Base-by-base conservation (phyloP, 2,113 vertebrate genomes). In the Grallaria varia region DNA sequence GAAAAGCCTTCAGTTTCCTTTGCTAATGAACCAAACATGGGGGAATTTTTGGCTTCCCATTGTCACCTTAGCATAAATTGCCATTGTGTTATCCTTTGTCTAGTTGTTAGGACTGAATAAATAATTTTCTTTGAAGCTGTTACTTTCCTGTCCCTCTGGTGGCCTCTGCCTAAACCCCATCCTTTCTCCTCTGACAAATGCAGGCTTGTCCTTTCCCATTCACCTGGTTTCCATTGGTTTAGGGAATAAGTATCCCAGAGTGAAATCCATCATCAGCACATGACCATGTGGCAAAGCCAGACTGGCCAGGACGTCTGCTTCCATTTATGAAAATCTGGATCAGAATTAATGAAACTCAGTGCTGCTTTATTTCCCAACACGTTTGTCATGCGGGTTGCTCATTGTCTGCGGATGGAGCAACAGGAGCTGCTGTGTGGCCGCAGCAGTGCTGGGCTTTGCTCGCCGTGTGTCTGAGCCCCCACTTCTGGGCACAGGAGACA, bases 281-380 rank as follows among this genome's bases (percentile, higher is more conserved):
- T 81, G 50, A 71, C 33, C 83, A 16, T 8, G 60, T 72, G 83
- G 69, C 64, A 81, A 40, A 84, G 76, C 44, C 80, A 40, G 83
- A 40, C 56, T 37, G 76, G 52, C 60, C 76, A 60, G 86, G 80
- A 87, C n/a, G 56, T 89, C 86, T 93, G 80, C 86, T 87, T 90
- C 56, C 86, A 33, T 84, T 93, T 87, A 40, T 64, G 64, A 87
- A 68, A 67, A 79, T 47, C 45, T 67, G 80, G 62, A 71, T 50
- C 45, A 55, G 75, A 84, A 74, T 18, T 66, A 81, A 90, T 45
- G 49, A 66, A 60, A 47, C 8, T 63, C 59, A 35, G 60, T 8
- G 35, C 35, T 47, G 64, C 64, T 81, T 73, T 23, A 39, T 84
- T 92, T 84, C 91, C 80, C 84, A 67, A 3, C 1, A 6, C 0